Evolutionary conservation across 2,797 vertebrate genomes (phyloP).

Genomic region (Pelodytes ibericus): DNA sequence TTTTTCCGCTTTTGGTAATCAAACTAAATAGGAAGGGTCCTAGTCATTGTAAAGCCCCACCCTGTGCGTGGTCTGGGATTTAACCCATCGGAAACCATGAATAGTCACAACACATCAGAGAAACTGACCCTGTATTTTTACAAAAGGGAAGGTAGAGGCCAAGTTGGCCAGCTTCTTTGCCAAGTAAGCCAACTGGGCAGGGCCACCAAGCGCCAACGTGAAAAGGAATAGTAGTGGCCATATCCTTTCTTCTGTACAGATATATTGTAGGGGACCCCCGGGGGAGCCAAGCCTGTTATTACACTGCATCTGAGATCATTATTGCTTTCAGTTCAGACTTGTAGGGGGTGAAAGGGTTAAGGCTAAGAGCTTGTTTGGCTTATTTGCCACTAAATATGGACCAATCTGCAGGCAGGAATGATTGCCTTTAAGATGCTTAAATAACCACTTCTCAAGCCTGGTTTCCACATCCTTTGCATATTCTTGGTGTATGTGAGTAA

Average conservation of each 20-base stretch:
- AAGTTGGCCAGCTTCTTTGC: too few species aligned
- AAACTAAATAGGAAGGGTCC: slow-evolving; percentile 31
- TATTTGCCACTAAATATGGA: not conserved
- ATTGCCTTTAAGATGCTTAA: slow-evolving; percentile 1
- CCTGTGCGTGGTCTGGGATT: not conserved
- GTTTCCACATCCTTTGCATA: not conserved
- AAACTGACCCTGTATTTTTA: too few species aligned
- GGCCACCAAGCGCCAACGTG: too few species aligned
- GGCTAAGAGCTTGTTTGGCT: not conserved
- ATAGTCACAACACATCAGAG: too few species aligned
- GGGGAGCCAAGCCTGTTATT: too few species aligned
- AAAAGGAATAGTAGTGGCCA: too few species aligned
- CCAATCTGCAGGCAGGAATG: not conserved
- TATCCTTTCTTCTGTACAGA: too few species aligned
- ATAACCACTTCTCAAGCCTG: slow-evolving; percentile 8
- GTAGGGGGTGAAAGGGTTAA: not conserved
- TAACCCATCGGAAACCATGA: slow-evolving; percentile 14
- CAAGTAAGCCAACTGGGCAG: too few species aligned
- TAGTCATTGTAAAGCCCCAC: not conserved
- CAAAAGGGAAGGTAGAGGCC: too few species aligned
- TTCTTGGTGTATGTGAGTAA: not conserved
- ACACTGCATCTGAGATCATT: too few species aligned
- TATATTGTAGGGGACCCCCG: too few species aligned
- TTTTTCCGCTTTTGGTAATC: slow-evolving; percentile 41
- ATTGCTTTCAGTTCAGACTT: not conserved